A percentile compares a stretch with the other conserved stretches of the same genome.
phyloP scores from a whole-genome alignment of 2,888 invertebrate species.

The Leptarthrus brevirostris region DNA sequence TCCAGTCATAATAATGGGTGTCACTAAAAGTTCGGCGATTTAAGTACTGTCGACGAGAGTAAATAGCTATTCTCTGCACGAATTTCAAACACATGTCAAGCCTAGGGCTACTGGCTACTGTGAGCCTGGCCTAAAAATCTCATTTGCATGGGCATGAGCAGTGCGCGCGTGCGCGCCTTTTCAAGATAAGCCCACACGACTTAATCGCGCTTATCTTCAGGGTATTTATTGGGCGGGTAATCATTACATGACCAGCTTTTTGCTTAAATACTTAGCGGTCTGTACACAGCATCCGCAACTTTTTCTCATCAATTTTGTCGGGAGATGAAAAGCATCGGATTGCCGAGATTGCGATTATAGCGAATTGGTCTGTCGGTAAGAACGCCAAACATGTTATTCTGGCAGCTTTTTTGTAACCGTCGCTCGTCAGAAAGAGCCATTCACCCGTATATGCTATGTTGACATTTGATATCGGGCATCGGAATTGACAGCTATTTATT shows the following conservation, averaged over 20 bases:
- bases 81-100: conserved; percentile 1
- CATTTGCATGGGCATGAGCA: conserved; percentile 44
- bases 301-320: too few species aligned
- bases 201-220: conserved; percentile 7
- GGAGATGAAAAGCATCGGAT: too few species aligned
- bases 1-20: conserved; percentile 22
- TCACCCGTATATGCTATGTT: too few species aligned
- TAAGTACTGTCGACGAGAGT: neutral
- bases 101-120: conserved; percentile 26
- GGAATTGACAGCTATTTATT: too few species aligned
- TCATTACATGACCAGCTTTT: neutral
- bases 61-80: conserved; percentile 14
- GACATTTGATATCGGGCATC: too few species aligned
- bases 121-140: conserved; percentile 13
- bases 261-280: too few species aligned
- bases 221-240: conserved; percentile 21
- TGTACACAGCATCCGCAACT: too few species aligned
- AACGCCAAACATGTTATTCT: too few species aligned
- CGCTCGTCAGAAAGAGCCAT: too few species aligned
- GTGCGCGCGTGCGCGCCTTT: neutral
- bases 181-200: conserved; percentile 13
- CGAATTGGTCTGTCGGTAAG: too few species aligned
- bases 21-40: conserved; percentile 6
- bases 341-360: too few species aligned
- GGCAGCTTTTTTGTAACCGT: too few species aligned